Conservation (phyloP, 2,888 invertebrate species). For the Nymphalis polychloros region DNA sequence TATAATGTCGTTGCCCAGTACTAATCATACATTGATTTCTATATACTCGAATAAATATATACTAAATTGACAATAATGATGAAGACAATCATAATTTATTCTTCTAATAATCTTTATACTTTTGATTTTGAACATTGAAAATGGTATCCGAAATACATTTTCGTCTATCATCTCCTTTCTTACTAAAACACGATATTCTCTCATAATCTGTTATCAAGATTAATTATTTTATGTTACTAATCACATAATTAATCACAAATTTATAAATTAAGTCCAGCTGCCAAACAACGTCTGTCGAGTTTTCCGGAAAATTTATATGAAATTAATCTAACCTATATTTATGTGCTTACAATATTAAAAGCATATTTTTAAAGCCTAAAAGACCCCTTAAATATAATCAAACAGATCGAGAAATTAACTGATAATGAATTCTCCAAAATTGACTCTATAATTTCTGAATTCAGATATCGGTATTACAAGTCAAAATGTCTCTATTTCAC, state of each 20-base stretch:
- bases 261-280: neutral
- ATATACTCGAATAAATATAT: no score
- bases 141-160: neutral
- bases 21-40: no score
- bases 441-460: neutral
- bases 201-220: neutral
- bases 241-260: conserved; percentile 1
- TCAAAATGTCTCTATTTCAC: no score
- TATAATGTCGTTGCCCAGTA: no score
- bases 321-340: no score
- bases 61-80: no score
- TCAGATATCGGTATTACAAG: neutral
- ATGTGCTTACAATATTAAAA: no score
- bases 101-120: neutral
- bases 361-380: no score
- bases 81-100: no score
- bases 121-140: neutral
- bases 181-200: neutral
- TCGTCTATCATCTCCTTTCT: neutral
- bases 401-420: neutral
- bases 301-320: no score
- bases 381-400: no score
- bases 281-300: neutral
- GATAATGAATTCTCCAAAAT: neutral
- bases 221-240: neutral